phyloP scores from a whole-genome alignment of 2,797 vertebrate genomes.

The Diglossa cyanea region DNA sequence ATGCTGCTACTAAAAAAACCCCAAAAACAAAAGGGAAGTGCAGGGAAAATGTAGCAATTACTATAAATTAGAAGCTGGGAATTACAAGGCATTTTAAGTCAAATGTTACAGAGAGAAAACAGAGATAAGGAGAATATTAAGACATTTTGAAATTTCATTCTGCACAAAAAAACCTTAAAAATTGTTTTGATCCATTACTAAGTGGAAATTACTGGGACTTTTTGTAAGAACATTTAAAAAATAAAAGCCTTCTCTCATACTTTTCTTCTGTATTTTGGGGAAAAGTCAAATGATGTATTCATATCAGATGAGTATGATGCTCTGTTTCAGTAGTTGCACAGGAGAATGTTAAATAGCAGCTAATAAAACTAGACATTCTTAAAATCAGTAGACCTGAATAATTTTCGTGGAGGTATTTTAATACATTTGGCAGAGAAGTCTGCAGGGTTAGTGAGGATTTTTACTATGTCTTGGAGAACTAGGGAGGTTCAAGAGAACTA shows the following conservation, averaged over 20 bases:
- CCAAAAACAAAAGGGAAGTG: neutral
- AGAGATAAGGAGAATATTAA: neutral
- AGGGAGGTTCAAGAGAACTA: neutral
- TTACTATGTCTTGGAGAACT: neutral
- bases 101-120: neutral
- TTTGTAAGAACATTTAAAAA: neutral
- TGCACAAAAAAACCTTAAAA: neutral
- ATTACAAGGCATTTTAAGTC: neutral
- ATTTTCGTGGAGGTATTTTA: slow-evolving; percentile 56
- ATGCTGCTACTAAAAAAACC: neutral
- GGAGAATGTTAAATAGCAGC: slow-evolving; percentile 56
- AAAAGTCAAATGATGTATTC: neutral
- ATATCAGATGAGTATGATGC: slow-evolving; percentile 12
- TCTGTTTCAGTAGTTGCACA: slow-evolving; percentile 8
- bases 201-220: neutral
- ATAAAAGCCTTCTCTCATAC: neutral
- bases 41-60: neutral
- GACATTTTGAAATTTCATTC: neutral
- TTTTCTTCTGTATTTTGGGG: neutral
- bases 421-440: slow-evolving; percentile 53
- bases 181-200: neutral
- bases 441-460: slow-evolving; percentile 1
- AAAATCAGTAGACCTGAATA: slow-evolving; percentile 51
- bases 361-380: slow-evolving; percentile 64
- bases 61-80: neutral